Conservation (phyloP, 37 sponge, comb jelly and placozoan genomes). For the Geodia barretti region DNA sequence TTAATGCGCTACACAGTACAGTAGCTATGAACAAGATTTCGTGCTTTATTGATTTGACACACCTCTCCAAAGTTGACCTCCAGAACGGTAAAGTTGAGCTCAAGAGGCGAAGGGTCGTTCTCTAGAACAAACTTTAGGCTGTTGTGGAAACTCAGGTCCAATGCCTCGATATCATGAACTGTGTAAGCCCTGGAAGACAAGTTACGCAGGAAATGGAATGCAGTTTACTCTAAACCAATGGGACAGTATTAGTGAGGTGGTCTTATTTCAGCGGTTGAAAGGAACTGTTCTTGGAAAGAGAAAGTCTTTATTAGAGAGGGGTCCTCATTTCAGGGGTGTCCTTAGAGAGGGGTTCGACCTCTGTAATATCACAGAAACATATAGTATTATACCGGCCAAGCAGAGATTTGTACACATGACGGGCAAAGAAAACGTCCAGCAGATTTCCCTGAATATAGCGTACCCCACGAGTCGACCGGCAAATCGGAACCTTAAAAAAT, state of each 20-base stretch:
- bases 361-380: background rate
- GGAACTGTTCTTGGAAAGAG: background rate
- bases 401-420: slow-evolving; percentile 88
- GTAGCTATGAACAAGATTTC: background rate
- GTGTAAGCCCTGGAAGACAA: slow-evolving; percentile 19
- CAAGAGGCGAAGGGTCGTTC: slow-evolving; percentile 75
- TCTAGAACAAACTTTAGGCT: slow-evolving; percentile 76
- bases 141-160: slow-evolving; percentile 78
- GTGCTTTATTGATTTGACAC: no score
- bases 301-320: background rate
- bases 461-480: slow-evolving; percentile 86
- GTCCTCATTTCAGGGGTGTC: background rate
- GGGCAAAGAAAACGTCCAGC: slow-evolving; percentile 93
- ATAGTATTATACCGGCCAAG: slow-evolving; percentile 66
- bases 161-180: slow-evolving; percentile 75
- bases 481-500: slow-evolving; percentile 73
- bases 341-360: background rate
- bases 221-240: background rate
- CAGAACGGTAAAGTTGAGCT: slow-evolving; percentile 84
- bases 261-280: no score
- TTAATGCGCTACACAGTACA: background rate
- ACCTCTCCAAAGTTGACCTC: slow-evolving; percentile 97
- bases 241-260: background rate
- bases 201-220: background rate
- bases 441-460: slow-evolving; percentile 83